Base-by-base conservation (phyloP, 2,797 vertebrate genomes). In the Limosa lapponica region DNA sequence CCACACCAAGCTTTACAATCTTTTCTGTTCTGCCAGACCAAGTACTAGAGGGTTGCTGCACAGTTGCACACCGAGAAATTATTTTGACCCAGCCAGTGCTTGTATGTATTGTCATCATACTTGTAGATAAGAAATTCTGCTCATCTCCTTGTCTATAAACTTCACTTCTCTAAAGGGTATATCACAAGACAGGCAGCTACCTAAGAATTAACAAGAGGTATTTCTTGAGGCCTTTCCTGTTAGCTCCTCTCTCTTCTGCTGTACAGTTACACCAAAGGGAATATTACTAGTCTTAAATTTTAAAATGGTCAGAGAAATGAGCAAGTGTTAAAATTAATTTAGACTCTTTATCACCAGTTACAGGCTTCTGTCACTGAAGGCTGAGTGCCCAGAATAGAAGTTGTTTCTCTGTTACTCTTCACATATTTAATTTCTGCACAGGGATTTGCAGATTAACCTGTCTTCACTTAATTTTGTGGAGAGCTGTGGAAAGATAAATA, bases 1-100 rank as follows among this genome's bases (percentile, higher is more conserved):
- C 5, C 10, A 39, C 4, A 10, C 3, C 6, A 66, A 25, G 30
- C 1, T 30, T 58, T 14, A 9, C 58, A 30, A 55, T 8, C 0
- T 10, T 16, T 67, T 62, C 22, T 73, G 13, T 39, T 87, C 41
- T 44, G 6, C 1, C 15, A 34, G 22, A 24, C 8, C 0, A 1
- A 81, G 14, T 14, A 39, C 16, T 59, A 25, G 18, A 90, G 12
- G 6, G 4, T 43, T 13, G 7, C 16, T 46, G 46, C 13, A 30
- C 10, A 58, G 15, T 8, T 0, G 2, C 39, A 12, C 8, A 17
- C 5, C n/a, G 16, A 43, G 27, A 51, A 78, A 70, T 27, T 44
- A 67, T 87, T 89, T 67, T 71, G 9, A 55, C 16, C 4, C 13
- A 55, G 8, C 4, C 5, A 58, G 8, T 22, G 16, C 28, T 62